These are phyloP conservation scores for Gonioctena quinquepunctata DNA, from an alignment of 1,140 invertebrate genomes.

Conservation along the genomic window DNA sequence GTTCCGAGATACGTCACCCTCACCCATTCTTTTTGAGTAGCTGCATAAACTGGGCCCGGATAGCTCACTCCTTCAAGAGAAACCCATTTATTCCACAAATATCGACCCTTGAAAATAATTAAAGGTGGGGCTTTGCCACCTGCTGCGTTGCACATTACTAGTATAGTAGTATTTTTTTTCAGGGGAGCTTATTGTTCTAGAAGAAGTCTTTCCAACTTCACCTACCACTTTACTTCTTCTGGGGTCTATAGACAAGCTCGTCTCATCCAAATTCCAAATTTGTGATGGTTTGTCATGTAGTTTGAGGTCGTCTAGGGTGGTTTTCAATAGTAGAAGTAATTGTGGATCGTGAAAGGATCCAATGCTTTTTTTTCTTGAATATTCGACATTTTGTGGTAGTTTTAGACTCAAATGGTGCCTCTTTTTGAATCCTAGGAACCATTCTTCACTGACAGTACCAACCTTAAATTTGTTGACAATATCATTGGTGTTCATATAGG, in stretches of 20 bases:
- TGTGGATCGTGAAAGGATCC: slow-evolving; percentile 42
- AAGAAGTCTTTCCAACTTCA: slow-evolving; percentile 32
- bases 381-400: background rate
- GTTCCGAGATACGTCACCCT: slow-evolving; percentile 29
- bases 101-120: slow-evolving; percentile 47
- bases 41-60: slow-evolving; percentile 45
- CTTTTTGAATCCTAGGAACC: slow-evolving; percentile 50
- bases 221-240: slow-evolving; percentile 48
- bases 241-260: slow-evolving; percentile 41
- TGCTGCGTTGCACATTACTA: slow-evolving; percentile 44
- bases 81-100: slow-evolving; percentile 34
- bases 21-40: slow-evolving; percentile 49
- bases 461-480: slow-evolving; percentile 50
- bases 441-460: slow-evolving; percentile 50
- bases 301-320: slow-evolving; percentile 32
- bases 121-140: slow-evolving; percentile 50
- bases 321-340: slow-evolving; percentile 41
- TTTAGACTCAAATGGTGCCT: slow-evolving; percentile 30
- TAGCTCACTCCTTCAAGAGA: slow-evolving; percentile 19
- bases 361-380: background rate
- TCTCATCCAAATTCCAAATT: slow-evolving; percentile 38
- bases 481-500: slow-evolving; percentile 45
- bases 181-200: slow-evolving; percentile 41
- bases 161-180: slow-evolving; percentile 52
- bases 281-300: slow-evolving; percentile 32